A percentile compares a stretch with the other conserved stretches of the same genome.
Conservation (phyloP, 64 coral and sea anemone species). For the Pocillopora verrucosa region DNA sequence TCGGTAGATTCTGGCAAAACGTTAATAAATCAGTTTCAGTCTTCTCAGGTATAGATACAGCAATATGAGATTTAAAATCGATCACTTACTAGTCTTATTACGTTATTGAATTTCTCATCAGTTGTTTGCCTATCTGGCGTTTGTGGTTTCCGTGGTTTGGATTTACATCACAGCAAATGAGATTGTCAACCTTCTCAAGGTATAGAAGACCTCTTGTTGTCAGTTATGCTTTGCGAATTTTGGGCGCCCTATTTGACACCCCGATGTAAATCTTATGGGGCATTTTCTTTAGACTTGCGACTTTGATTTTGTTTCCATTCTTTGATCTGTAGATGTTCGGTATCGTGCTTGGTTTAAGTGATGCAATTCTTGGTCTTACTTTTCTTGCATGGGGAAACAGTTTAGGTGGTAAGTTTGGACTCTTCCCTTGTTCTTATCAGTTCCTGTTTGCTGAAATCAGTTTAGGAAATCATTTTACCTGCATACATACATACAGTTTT, state of each 20-base stretch:
- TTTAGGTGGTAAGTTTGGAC: constrained; percentile 66
- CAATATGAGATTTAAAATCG: too few species aligned
- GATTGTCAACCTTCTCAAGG: constrained; percentile 92
- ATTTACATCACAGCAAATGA: constrained; percentile 95
- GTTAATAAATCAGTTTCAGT: too few species aligned
- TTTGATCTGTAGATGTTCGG: constrained; percentile 67
- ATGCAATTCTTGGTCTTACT: constrained; percentile 89
- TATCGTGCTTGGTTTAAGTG: constrained; percentile 78
- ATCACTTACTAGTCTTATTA: neutral
- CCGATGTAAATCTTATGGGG: too few species aligned
- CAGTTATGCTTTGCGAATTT: neutral
- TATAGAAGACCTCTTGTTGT: neutral
- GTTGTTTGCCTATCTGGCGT: constrained; percentile 83
- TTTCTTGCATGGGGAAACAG: constrained; percentile 98
- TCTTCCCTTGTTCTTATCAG: neutral
- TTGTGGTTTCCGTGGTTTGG: constrained; percentile 88
- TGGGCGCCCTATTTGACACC: too few species aligned
- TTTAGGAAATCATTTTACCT: too few species aligned
- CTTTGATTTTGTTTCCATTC: neutral
- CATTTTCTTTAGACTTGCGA: neutral
- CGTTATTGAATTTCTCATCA: constrained; percentile 2
- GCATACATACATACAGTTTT: too few species aligned
- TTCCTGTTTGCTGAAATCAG: too few species aligned
- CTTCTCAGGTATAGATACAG: neutral
- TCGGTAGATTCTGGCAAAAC: too few species aligned